Percentiles rank a stretch among this genome's conserved stretches.
phyloP scores from a whole-genome alignment of 2,113 vertebrate genomes.

The Camelus dromedarius region DNA sequence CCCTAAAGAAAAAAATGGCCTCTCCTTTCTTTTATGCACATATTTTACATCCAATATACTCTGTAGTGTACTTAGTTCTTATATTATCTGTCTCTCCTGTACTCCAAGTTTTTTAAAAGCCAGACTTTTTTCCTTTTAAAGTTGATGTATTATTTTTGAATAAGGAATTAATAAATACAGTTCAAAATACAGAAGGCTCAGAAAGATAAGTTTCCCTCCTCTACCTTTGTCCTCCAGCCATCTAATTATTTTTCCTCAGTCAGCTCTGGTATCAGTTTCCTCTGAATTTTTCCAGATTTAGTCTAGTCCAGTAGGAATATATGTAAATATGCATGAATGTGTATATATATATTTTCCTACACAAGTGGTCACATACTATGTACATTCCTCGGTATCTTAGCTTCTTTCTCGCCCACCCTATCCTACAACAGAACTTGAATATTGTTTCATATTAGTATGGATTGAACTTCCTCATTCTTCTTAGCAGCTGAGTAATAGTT shows the following conservation, averaged over 20 bases:
- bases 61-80: background rate
- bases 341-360: background rate
- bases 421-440: background rate
- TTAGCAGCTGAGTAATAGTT: background rate
- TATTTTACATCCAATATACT: background rate
- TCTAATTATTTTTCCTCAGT: background rate
- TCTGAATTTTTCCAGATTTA: slow-evolving; percentile 1
- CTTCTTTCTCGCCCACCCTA: background rate
- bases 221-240: background rate
- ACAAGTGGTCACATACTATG: background rate
- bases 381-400: background rate
- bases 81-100: background rate
- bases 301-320: background rate
- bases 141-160: background rate
- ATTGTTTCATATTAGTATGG: background rate
- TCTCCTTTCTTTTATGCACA: background rate
- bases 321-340: background rate
- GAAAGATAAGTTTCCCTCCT: background rate
- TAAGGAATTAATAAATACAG: background rate
- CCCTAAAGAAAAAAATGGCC: slow-evolving; percentile 21
- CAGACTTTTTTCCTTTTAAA: background rate
- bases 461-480: background rate
- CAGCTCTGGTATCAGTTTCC: background rate
- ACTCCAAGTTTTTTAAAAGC: background rate
- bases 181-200: slow-evolving; percentile 15